Evolutionary conservation across 2,888 invertebrate genomes (phyloP), one percentile per base, ranked within the genome.

Genomic region (Netelia fuscicornis): DNA sequence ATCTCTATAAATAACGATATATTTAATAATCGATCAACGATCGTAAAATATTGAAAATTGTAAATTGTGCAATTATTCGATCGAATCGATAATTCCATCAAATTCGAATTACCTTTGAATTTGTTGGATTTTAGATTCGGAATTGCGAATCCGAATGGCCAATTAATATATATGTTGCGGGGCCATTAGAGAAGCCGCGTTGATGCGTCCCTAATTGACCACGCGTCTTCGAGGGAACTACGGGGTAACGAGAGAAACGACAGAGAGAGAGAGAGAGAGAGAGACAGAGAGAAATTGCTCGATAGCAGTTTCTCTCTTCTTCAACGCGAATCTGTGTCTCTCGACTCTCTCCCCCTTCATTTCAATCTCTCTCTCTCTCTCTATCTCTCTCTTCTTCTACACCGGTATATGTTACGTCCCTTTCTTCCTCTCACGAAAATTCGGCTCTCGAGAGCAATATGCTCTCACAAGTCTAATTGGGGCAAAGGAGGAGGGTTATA

Each of bases 121-220:
- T 30, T 30, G 20, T 30, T 30, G 30, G 30, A 30, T 76, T 37
- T 64, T 13, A 8, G 11, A 13, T 71, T 71, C n/a, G 17, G 20
- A 56, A 71, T 20, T 17, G 56, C n/a, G 30, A 70, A 83, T 71
- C 85, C 84, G 82, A 76, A 80, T 70, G 84, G 88, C 89, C 87
- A 90, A 91, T 91, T 89, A 90, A 90, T 91, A 48, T 48, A 48
- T 42, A 44, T 89, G 88, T 88, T 83, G 87, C 89, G 87, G 87
- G 37, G 87, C 89, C 88, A 90, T 91, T 90, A 88, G 89, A 86
- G 74, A 86, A 86, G 87, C 87, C 85, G 87, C 88, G 89, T 89
- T 89, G 81, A 60, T 56, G 56, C 30, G 58, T 71, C 79, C n/a
- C 60, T 60, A 74, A 74, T 74, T 81, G 81, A 74, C 42, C 67